Base-by-base conservation (phyloP, 2,113 vertebrate genomes). In the Gasterosteus aculeatus region DNA sequence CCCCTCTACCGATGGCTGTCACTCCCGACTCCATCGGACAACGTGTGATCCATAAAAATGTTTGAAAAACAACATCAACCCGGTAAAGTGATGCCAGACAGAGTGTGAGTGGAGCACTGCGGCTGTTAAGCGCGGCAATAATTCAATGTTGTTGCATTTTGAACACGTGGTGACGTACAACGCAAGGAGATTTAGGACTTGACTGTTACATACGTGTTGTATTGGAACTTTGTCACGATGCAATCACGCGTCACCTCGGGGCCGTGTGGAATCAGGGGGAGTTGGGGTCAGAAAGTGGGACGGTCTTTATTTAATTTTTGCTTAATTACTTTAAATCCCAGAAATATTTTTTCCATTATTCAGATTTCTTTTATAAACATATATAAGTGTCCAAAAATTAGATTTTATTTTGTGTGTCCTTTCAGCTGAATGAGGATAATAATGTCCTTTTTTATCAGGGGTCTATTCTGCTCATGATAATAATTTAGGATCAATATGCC, bases 11-110 rank as follows among this genome's bases (percentile, higher is more conserved):
- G 75, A 78, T 62, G 81, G 84, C 88, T 82, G 86, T 91, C 88
- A 77, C 78, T 89, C 83, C 64, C 75, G 80, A 56, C 38, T 81
- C 88, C 83, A 89, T 80, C 38, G 87, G 87, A 92, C 90, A 90
- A 90, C 86, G 88, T 90, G 85, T 84, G 87, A 86, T 79, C 80
- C 89, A 74, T 75, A 78, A 31, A 57, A 57, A 49, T 19, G 19
- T 7, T 16, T 9, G 8, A 87, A 89, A 74, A 87, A 80, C n/a
- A 26, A 26, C 51, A 89, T 85, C 82, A 88, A 83, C 81, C 88
- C 49, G 77, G 83, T 89, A 72, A 87, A 90, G 89, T 89, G 87
- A 90, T 69, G 69, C 58, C 82, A 83, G 79, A 65, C 85, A 87
- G 84, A 75, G 57, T 60, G 41, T 2, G 42, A 31, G 60, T 69